Evolutionary conservation across 2,888 invertebrate species (phyloP).

Genomic region (Neoascia interrupta): DNA sequence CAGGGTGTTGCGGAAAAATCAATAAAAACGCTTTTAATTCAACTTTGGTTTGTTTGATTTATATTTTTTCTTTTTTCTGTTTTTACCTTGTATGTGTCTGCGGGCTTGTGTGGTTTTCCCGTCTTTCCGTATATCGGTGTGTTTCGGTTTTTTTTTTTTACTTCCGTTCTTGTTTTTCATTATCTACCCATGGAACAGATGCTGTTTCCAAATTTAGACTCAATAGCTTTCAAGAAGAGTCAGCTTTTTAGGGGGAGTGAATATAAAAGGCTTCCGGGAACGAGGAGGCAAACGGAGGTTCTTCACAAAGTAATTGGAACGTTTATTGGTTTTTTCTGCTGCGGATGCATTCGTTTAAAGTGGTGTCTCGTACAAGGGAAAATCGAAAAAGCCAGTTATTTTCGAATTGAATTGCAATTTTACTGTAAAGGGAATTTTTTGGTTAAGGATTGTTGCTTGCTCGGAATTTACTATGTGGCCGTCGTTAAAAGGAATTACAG

Average conservation of each 20-base stretch:
- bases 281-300: slow-evolving; percentile 18
- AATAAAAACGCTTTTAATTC: slow-evolving; percentile 56
- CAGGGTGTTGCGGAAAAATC: slow-evolving; percentile 36
- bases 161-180: neutral
- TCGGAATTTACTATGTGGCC: neutral
- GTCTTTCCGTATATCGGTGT: neutral
- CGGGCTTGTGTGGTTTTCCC: neutral
- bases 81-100: neutral
- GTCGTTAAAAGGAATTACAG: neutral
- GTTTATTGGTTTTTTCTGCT: slow-evolving; percentile 43
- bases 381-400: slow-evolving; percentile 29
- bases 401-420: slow-evolving; percentile 38
- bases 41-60: slow-evolving; percentile 37
- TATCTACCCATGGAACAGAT: slow-evolving; percentile 34
- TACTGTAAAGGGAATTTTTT: neutral
- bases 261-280: slow-evolving; percentile 15
- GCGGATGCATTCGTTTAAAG: slow-evolving; percentile 39
- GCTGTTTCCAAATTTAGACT: slow-evolving; percentile 51
- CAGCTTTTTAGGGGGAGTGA: neutral
- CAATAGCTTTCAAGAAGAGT: slow-evolving; percentile 22
- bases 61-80: neutral
- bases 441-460: neutral
- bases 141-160: neutral
- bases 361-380: slow-evolving; percentile 15
- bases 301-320: slow-evolving; percentile 59